Percentiles rank a stretch among this genome's conserved stretches.
Conservation (phyloP, 2,113 vertebrate species). For the Zingel zingel region DNA sequence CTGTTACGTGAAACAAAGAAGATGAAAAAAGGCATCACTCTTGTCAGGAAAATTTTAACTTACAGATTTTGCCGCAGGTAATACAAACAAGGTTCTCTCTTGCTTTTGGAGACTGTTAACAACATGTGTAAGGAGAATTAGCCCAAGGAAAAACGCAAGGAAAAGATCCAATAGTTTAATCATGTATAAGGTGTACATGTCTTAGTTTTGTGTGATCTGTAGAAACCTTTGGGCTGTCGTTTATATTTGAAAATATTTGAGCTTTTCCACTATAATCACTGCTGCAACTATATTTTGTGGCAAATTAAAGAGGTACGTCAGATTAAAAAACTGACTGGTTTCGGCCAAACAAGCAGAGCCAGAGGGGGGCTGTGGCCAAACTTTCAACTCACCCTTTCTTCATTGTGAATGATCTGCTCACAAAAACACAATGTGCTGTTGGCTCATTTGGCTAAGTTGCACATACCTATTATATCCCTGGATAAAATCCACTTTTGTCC, state of each 20-base stretch:
- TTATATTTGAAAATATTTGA: neutral
- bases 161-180: neutral
- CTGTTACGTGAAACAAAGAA: conserved; percentile 50
- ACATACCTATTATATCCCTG: neutral
- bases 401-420: conserved; percentile 1
- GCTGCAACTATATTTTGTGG: neutral
- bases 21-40: conserved; percentile 30
- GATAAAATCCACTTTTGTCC: neutral
- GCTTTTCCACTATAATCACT: neutral
- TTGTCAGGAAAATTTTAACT: conserved; percentile 43
- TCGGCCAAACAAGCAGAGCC: neutral
- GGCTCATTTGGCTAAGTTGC: neutral
- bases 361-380: neutral
- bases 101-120: conserved; percentile 6
- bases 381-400: neutral
- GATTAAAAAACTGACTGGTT: neutral
- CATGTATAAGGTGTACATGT: neutral
- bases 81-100: conserved; percentile 17
- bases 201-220: neutral
- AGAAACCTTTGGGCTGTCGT: neutral
- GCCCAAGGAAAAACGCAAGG: conserved; percentile 14
- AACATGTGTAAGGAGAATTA: conserved; percentile 17
- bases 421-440: neutral
- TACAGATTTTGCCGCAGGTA: conserved; percentile 37
- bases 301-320: neutral